phyloP scores from a whole-genome alignment of 1,140 invertebrate species.

The Ptiloglossa arizonensis region DNA sequence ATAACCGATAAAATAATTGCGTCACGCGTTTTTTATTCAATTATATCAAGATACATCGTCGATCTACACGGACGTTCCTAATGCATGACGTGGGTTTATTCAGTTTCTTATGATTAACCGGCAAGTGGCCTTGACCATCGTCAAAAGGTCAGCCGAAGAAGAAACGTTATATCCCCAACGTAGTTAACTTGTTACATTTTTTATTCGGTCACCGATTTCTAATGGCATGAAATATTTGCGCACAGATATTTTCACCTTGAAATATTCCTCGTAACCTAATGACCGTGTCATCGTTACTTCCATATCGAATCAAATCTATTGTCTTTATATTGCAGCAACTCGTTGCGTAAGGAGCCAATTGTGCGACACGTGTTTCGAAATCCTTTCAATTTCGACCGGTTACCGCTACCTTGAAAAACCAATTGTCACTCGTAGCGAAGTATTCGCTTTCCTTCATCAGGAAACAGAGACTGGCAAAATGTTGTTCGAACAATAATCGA shows the following conservation, averaged over 20 bases:
- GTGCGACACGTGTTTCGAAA: neutral
- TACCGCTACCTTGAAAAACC: neutral
- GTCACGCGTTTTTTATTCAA: neutral
- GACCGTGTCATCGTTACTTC: slow-evolving; percentile 26
- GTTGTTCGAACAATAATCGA: no score
- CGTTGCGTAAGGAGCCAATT: neutral
- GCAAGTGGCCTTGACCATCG: slow-evolving; percentile 58
- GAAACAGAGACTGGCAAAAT: no score
- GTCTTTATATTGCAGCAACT: neutral
- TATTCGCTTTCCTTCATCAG: neutral
- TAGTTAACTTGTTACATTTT: slow-evolving; percentile 50
- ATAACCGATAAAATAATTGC: neutral
- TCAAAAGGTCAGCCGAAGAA: slow-evolving; percentile 57
- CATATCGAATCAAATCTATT: neutral
- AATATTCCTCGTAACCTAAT: slow-evolving; percentile 29
- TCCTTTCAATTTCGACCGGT: neutral
- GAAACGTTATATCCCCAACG: slow-evolving; percentile 42
- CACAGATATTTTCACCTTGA: slow-evolving; percentile 46
- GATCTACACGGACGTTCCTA: slow-evolving; percentile 13
- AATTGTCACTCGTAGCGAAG: neutral
- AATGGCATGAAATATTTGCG: slow-evolving; percentile 18
- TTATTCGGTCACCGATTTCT: slow-evolving; percentile 27
- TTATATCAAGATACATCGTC: slow-evolving; percentile 6
- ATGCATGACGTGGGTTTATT: slow-evolving; percentile 49
- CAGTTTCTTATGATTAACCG: slow-evolving; percentile 59